Conservation (phyloP, 2,888 invertebrate genomes). For the Drosophila helvetica region DNA sequence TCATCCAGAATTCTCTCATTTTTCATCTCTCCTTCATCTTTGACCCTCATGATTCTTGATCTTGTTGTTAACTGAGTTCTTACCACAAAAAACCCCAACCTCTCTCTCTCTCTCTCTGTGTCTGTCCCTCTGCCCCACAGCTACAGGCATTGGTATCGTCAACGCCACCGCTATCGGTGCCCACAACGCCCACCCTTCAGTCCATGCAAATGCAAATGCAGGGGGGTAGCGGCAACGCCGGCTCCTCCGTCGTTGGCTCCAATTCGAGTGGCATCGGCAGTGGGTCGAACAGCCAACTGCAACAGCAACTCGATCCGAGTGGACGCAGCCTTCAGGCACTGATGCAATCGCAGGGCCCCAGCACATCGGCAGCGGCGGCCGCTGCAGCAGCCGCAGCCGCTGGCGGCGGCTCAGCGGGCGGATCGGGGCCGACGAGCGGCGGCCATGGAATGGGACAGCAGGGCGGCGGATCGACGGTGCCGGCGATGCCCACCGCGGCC, state of each 20-base stretch:
- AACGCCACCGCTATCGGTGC: slow-evolving; percentile 83
- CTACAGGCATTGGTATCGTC: slow-evolving; percentile 84
- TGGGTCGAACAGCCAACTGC: slow-evolving; percentile 62
- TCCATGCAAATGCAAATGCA: slow-evolving; percentile 84
- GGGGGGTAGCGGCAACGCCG: slow-evolving; percentile 59
- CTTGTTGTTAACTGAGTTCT: slow-evolving; percentile 49
- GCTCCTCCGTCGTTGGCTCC: slow-evolving; percentile 48
- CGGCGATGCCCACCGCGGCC: slow-evolving; percentile 84
- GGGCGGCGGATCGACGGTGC: slow-evolving; percentile 61
- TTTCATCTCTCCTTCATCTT: slow-evolving; percentile 4
- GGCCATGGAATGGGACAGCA: slow-evolving; percentile 63
- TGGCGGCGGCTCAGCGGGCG: slow-evolving; percentile 57
- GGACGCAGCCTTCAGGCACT: slow-evolving; percentile 82
- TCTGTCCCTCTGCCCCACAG: slow-evolving; percentile 65
- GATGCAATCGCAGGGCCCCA: slow-evolving; percentile 80
- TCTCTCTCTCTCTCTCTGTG: slow-evolving; percentile 33
- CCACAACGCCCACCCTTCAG: slow-evolving; percentile 82
- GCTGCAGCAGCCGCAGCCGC: slow-evolving; percentile 72
- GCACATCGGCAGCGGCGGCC: slow-evolving; percentile 81
- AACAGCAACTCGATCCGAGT: slow-evolving; percentile 71
- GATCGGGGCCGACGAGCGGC: slow-evolving; percentile 46
- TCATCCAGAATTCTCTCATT: slow-evolving; percentile 9
- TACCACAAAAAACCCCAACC: slow-evolving; percentile 31
- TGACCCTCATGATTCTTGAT: slow-evolving; percentile 35
- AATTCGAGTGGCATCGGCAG: slow-evolving; percentile 31